phyloP scores from a whole-genome alignment of 2,113 vertebrate species.

The cattle (Bos taurus) region ARS-UCD2.0 NC_037338.1:86209501-86210000 shows the following conservation, averaged over 20 bases:
- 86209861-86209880: not conserved
- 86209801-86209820: not conserved
- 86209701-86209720: rapidly evolving
- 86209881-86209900: no score
- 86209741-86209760: not conserved
- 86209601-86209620: not conserved
- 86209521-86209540: not conserved
- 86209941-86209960: rapidly evolving
- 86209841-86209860: not conserved
- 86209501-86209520: rapidly evolving
- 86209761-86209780: no score
- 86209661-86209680: not conserved
- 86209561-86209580: not conserved
- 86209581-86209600: not conserved
- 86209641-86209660: not conserved
- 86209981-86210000: not conserved
- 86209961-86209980: not conserved
- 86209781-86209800: rapidly evolving
- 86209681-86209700: not conserved
- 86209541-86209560: rapidly evolving
- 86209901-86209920: not conserved
- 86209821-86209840: not conserved
- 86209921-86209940: rapidly evolving
- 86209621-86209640: not conserved
- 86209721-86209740: rapidly evolving